Conservation (phyloP, 37 sponge, comb jelly and placozoan genomes). For the Ianthella basta region DNA sequence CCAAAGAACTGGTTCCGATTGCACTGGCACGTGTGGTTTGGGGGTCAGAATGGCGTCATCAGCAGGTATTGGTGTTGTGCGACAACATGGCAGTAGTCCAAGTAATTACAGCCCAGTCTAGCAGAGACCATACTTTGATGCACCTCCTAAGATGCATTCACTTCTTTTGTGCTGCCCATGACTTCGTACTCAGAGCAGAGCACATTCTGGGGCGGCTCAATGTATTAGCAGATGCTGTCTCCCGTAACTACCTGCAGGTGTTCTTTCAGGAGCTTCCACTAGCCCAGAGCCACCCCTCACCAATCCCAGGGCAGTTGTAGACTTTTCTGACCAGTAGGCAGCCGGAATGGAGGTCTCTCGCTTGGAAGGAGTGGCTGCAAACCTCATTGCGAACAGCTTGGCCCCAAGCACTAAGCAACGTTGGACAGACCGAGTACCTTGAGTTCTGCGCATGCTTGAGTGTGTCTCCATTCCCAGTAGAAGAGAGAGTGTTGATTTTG, state of each 20-base stretch:
- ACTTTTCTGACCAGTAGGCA: slow-evolving; percentile 15
- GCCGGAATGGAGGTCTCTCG: neutral
- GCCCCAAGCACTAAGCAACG: too few species aligned
- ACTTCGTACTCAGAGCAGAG: neutral
- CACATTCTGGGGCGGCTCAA: neutral
- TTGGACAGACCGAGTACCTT: too few species aligned
- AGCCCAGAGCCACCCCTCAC: slow-evolving; percentile 10
- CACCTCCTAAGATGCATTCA: slow-evolving; percentile 12
- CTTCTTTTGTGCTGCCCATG: neutral
- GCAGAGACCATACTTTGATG: slow-evolving; percentile 9
- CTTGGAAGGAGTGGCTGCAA: slow-evolving; percentile 11
- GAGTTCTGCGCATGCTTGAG: too few species aligned
- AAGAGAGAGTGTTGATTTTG: too few species aligned
- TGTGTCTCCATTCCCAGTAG: too few species aligned
- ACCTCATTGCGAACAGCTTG: neutral
- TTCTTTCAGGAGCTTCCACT: neutral
- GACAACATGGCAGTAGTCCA: slow-evolving; percentile 24
- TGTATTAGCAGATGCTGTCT: slow-evolving; percentile 23
- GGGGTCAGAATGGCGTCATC: neutral
- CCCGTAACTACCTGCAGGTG: slow-evolving; percentile 1
- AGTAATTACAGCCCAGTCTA: neutral
- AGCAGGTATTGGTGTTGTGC: neutral
- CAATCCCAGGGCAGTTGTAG: neutral
- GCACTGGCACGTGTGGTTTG: neutral
- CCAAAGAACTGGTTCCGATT: slow-evolving; percentile 19